Base-by-base conservation (phyloP, 2,113 vertebrate species). In the Pangasianodon hypophthalmus region DNA sequence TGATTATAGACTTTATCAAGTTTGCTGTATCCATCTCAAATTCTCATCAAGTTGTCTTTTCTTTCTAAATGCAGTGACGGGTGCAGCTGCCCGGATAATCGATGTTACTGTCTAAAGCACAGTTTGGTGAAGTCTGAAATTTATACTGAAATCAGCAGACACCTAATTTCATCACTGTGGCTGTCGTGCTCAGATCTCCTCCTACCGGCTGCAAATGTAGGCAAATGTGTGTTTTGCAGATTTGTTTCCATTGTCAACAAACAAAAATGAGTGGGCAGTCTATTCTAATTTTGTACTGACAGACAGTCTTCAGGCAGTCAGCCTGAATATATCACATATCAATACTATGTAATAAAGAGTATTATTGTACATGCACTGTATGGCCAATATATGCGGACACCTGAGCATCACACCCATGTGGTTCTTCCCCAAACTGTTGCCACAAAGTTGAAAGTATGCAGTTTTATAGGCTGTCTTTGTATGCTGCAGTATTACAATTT, bases 1-100 rank as follows among this genome's bases (percentile, higher is more conserved):
- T 92, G 86, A 96, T 81, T 60, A 93, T 75, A 54, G 92, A 92
- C 88, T 95, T 92, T 24, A 93, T 87, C 89, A 94, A 46, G 29
- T 80, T 26, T 0, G 89, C 81, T 4, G 69, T 84, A 9, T 94
- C 91, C 95, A 96, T 96, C 3, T 83, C 56, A 84, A 84, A 37
- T 6, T 67, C 56, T 46, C 21, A 60, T 24, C 1, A 29, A 32
- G 6, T 29, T 46, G 26, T 46, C 13, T 64, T 5, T 69, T 67
- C 82, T 44, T 54, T 81, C 32, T 32, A 44, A 9, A 54, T 56
- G 18, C 80, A 37, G 50, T 32, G 19, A 60, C 2, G 21, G 4
- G 29, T 10, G 44, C 26, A 64, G 41, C 18, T 67, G 24, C 48
- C 44, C 2, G 58, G 6, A 85, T n/a, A 7, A 46, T 85, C 19